Evolutionary conservation across 2,113 vertebrate species (phyloP).

Genomic region (Vulpes vulpes): DNA sequence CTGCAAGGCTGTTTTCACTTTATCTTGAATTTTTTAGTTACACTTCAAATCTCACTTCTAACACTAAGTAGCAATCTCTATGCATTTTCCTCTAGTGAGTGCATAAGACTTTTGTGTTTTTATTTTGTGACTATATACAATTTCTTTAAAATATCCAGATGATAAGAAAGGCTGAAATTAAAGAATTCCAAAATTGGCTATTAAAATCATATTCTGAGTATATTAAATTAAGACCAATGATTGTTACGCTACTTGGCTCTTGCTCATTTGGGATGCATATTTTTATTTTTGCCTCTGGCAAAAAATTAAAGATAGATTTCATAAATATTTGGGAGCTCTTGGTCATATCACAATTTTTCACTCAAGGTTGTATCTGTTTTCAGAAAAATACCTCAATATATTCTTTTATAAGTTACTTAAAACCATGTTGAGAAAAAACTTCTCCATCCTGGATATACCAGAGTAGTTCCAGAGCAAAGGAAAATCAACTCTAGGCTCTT

Average conservation of each 20-base stretch:
- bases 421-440: background rate
- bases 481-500: conserved; percentile 63
- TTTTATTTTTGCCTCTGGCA: conserved; percentile 18
- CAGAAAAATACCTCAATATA: background rate
- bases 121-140: conserved; percentile 47
- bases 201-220: conserved; percentile 22
- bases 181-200: background rate
- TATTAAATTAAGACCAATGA: background rate
- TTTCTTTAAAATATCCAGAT: conserved; percentile 60
- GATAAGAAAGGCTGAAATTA: background rate
- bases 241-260: background rate
- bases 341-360: conserved; percentile 57
- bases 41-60: conserved; percentile 63
- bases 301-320: conserved; percentile 25
- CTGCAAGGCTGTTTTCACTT: conserved; percentile 49
- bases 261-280: conserved; percentile 21
- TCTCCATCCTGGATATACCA: background rate
- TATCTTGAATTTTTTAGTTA: conserved; percentile 36
- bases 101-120: conserved; percentile 13
- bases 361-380: conserved; percentile 40
- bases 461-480: conserved; percentile 65
- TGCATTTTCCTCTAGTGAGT: conserved; percentile 35
- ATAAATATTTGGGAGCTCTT: background rate
- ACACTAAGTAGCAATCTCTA: conserved; percentile 33
- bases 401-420: conserved; percentile 63